phyloP scores from a whole-genome alignment of 2,797 vertebrate species.

The Sebastes reedi region DNA sequence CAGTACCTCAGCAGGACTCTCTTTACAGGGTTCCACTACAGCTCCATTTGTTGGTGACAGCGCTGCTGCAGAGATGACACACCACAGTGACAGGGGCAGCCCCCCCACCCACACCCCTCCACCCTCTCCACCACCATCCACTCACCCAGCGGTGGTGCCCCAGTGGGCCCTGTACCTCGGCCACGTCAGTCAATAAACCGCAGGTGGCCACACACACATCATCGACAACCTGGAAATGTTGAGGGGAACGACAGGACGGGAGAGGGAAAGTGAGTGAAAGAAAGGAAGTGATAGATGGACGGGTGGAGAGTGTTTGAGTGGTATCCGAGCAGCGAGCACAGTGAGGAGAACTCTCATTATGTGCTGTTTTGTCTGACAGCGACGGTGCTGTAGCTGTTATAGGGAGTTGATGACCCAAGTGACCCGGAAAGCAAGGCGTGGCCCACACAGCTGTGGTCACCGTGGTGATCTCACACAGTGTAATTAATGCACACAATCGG shows the following conservation, averaged over 20 bases:
- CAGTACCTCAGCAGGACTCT: constrained; percentile 74
- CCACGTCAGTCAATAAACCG: constrained; percentile 70
- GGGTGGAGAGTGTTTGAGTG: constrained; percentile 57
- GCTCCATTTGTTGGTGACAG: constrained; percentile 81
- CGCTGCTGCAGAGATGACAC: constrained; percentile 74
- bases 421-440: constrained; percentile 90
- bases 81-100: constrained; percentile 68
- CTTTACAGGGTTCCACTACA: constrained; percentile 74
- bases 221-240: constrained; percentile 37
- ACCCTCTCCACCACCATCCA: constrained; percentile 52
- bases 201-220: constrained; percentile 42
- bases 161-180: constrained; percentile 63
- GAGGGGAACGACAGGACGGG: constrained; percentile 30
- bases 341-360: constrained; percentile 70
- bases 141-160: constrained; percentile 68
- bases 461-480: constrained; percentile 96
- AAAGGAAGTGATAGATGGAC: constrained; percentile 64
- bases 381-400: constrained; percentile 62
- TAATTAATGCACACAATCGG: constrained; percentile 96
- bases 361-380: constrained; percentile 70
- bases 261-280: constrained; percentile 35
- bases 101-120: constrained; percentile 41
- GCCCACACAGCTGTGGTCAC: constrained; percentile 94
- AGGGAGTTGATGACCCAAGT: constrained; percentile 76
- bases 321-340: constrained; percentile 44